Conservation (phyloP, 2,113 vertebrate species). For the Athene noctua region DNA sequence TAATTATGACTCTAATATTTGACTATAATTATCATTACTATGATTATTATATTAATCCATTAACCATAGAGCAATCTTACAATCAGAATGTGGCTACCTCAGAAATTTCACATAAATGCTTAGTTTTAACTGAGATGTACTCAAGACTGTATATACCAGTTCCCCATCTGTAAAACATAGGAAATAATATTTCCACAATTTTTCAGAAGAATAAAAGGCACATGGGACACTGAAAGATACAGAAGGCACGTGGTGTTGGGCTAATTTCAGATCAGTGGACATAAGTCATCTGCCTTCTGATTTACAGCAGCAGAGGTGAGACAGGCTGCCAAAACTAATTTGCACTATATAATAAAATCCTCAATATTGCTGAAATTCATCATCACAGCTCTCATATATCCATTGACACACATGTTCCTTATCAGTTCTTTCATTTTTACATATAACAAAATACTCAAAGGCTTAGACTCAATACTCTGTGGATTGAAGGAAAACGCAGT, state of each 20-base stretch:
- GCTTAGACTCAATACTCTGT: neutral
- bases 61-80: neutral
- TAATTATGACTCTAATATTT: neutral
- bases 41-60: neutral
- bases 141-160: neutral
- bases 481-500: neutral
- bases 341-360: conserved; percentile 38
- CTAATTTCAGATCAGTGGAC: neutral
- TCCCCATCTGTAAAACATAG: neutral
- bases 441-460: conserved; percentile 40
- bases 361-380: conserved; percentile 34
- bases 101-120: neutral
- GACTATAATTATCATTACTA: neutral
- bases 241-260: neutral
- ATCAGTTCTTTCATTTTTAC: conserved; percentile 20
- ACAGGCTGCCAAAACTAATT: neutral
- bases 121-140: neutral
- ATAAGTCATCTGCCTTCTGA: neutral
- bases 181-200: neutral
- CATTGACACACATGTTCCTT: conserved; percentile 41
- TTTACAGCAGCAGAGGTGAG: neutral
- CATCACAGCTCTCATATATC: conserved; percentile 15
- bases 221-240: neutral
- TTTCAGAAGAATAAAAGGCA: neutral
- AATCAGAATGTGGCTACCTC: neutral